Evolutionary conservation across 2,797 vertebrate genomes (phyloP), one percentile per base, ranked within the genome.

Genomic region (Hybognathus amarus): DNA sequence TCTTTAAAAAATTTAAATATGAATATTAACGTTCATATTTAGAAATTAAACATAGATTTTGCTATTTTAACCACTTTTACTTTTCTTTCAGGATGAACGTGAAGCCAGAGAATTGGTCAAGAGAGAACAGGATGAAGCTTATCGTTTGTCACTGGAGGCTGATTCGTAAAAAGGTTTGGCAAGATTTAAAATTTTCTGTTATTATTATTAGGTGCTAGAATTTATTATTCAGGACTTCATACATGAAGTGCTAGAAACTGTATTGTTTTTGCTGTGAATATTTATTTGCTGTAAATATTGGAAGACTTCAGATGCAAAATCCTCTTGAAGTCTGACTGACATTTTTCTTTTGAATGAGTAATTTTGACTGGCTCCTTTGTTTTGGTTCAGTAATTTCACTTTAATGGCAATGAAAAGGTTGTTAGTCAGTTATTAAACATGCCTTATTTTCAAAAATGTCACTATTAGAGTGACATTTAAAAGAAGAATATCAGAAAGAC

Each of bases 101-200:
- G 98, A 99, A 92, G 98, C 98, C 18, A 96, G 98, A 93, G 98
- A 99, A 92, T 97, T 95, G 84, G 97, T 99, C 93, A 99, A 99
- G 89, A 96, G 97, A 88, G 98, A 99, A 87, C 98, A 99, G 90
- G 98, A 99, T 27, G 98, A 99, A 90, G 98, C 98, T 0, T 99
- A 99, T 90, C 97, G 96, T 84, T 89, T 99, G 91, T 99, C 98
- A 2, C 94, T 99, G 90, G 98, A 99, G 92, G 98, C 98, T 17
- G 98, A 99, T 92, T n/a, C 96, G 98, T 87, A 99, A 98, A 73
- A 99, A 99, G 96, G 98, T 99, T 88, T 38, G 94, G 20, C 10
- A 18, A 67, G 66, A 80, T 70, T 30, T 4, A 17, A 36, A 6
- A 52, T 47, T 1, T 66, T 12, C 2, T n/a, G 7, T 63, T 78